Percentiles rank a stretch among this genome's conserved stretches.
Evolutionary conservation across 2,113 vertebrate species (phyloP).

Genomic region (Argyrosomus japonicus): DNA sequence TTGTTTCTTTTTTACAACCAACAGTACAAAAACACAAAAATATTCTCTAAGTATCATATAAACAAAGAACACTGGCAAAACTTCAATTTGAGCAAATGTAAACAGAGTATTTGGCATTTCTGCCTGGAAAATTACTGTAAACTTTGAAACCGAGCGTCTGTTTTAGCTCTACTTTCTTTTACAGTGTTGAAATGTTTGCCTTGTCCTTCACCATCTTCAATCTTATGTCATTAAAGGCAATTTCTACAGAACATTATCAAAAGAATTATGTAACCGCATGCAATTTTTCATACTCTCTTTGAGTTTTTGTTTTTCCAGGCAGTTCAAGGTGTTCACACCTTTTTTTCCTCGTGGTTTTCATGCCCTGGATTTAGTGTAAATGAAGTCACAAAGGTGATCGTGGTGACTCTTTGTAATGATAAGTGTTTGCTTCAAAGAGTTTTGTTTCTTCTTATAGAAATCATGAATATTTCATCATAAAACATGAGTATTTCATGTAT

Average conservation of each 20-base stretch:
- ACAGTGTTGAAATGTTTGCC: no score
- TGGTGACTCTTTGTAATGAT: neutral
- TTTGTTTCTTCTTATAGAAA: neutral
- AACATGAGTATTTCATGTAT: neutral
- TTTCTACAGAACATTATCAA: neutral
- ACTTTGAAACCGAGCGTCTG: no score
- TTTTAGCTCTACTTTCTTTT: neutral
- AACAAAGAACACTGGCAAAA: neutral
- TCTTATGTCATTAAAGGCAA: neutral
- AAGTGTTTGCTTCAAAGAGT: neutral
- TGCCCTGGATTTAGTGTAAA: neutral
- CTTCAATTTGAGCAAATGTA: neutral
- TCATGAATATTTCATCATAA: neutral
- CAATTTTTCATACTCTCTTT: neutral
- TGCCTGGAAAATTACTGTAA: no score
- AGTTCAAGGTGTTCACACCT: slow-evolving; percentile 7
- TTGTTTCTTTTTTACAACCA: neutral
- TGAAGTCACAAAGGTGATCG: slow-evolving; percentile 27
- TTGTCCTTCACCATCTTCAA: neutral
- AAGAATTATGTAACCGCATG: neutral
- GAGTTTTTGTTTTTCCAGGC: slow-evolving; percentile 2
- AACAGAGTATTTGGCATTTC: neutral
- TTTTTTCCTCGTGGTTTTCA: neutral
- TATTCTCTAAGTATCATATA: neutral
- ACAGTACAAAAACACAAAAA: neutral